Percentiles rank a stretch among this genome's conserved stretches.
These are phyloP conservation scores for Synergus gifuensis DNA, from an alignment of 2,888 invertebrate species.

Conservation along the genomic window DNA sequence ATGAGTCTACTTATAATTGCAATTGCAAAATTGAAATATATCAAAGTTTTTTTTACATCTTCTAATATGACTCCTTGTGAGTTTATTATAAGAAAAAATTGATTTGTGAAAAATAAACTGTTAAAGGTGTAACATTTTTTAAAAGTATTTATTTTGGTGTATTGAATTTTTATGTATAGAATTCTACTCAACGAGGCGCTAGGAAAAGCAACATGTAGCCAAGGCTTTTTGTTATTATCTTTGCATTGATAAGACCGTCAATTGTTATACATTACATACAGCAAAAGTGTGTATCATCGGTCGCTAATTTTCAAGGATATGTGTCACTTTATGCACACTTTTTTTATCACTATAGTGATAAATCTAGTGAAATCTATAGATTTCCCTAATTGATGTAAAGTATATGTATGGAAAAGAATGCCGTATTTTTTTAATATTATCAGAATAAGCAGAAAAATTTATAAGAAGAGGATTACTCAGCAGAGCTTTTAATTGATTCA, in stretches of 20 bases:
- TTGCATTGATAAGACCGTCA: constrained; percentile 26
- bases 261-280: constrained; percentile 18
- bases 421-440: background rate
- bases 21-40: no score
- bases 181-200: background rate
- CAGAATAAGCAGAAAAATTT: no score
- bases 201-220: background rate
- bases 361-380: no score
- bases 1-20: no score
- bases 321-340: background rate
- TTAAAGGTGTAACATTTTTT: no score
- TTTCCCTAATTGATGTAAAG: background rate
- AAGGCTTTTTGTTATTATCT: constrained; percentile 9
- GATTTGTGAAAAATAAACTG: background rate
- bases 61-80: background rate
- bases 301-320: background rate
- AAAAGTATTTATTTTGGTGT: background rate
- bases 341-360: no score
- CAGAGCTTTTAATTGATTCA: no score
- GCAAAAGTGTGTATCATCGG: background rate
- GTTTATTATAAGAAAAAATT: background rate
- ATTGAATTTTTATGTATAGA: background rate
- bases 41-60: background rate
- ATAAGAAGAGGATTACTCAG: no score
- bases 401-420: background rate